Evolutionary conservation across 64 coral and sea anemone genomes (phyloP).

Genomic region (Acropora yongei): DNA sequence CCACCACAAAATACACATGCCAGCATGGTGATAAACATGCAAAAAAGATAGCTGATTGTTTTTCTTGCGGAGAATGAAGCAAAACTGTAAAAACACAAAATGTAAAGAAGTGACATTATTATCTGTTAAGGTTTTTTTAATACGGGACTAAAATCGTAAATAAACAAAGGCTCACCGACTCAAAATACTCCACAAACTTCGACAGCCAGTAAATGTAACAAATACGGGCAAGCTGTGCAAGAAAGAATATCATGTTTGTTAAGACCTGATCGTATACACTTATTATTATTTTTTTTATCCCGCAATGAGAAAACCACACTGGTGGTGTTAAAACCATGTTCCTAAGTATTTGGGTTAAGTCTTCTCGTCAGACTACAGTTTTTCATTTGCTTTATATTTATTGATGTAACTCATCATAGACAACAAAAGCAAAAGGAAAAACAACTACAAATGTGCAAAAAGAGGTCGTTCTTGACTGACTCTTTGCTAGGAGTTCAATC

Average conservation of each 20-base stretch:
- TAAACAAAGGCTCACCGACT: conserved; percentile 78
- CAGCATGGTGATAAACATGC: conserved; percentile 90
- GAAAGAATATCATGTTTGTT: not conserved
- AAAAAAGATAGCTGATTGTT: conserved; percentile 85
- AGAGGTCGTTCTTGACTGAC: no score
- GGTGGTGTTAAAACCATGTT: no score
- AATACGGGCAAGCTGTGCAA: conserved; percentile 77
- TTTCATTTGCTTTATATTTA: no score
- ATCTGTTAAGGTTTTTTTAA: no score
- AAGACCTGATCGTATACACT: not conserved
- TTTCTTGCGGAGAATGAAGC: conserved; percentile 95
- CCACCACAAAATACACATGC: conserved; percentile 94
- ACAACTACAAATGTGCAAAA: no score
- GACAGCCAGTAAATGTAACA: conserved; percentile 88
- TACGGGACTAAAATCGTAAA: no score
- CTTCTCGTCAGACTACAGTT: no score
- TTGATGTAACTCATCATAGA: not conserved
- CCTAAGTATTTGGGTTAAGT: no score
- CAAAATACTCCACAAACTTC: conserved; percentile 92
- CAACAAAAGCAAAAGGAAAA: not conserved
- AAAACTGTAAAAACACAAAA: conserved; percentile 66
- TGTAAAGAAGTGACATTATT: not conserved
- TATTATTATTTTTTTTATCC: no score
- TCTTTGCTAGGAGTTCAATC: not conserved
- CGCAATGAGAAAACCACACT: no score